Percentiles rank a stretch among this genome's conserved stretches.
phyloP scores from a whole-genome alignment of 2,113 vertebrate species.

The Upupa epops region DNA sequence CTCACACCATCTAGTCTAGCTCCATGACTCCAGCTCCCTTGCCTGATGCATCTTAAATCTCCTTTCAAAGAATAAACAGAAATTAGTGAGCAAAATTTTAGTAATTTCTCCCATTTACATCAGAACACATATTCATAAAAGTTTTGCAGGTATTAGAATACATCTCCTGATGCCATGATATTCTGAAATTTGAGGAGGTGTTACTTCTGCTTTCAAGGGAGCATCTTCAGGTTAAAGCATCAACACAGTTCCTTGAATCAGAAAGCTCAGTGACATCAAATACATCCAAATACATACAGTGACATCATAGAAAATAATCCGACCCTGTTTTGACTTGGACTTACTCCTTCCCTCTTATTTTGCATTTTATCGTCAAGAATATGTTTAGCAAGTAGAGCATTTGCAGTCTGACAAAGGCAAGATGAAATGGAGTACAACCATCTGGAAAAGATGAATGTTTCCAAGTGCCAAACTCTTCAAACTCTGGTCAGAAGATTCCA shows the following conservation, averaged over 20 bases:
- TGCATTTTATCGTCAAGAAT: neutral
- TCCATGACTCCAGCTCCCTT: neutral
- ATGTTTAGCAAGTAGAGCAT: neutral
- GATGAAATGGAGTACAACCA: neutral
- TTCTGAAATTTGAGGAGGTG: neutral
- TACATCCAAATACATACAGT: neutral
- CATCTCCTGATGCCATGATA: fast-evolving
- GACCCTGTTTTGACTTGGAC: neutral
- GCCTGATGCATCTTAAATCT: neutral
- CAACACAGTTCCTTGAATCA: neutral
- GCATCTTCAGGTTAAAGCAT: neutral
- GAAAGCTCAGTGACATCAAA: neutral
- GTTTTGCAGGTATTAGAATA: neutral
- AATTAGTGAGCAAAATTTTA: neutral
- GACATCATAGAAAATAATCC: neutral
- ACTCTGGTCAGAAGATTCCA: neutral
- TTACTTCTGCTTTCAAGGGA: neutral
- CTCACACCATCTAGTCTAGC: neutral
- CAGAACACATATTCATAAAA: neutral
- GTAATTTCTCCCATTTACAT: neutral
- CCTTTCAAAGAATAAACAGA: neutral
- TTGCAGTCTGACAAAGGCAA: neutral
- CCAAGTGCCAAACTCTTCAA: neutral
- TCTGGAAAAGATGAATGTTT: neutral
- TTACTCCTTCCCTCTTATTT: neutral